Evolutionary conservation across 2,113 vertebrate genomes (phyloP), one percentile per base, ranked within the genome.

Genomic region (Clarias gariepinus): DNA sequence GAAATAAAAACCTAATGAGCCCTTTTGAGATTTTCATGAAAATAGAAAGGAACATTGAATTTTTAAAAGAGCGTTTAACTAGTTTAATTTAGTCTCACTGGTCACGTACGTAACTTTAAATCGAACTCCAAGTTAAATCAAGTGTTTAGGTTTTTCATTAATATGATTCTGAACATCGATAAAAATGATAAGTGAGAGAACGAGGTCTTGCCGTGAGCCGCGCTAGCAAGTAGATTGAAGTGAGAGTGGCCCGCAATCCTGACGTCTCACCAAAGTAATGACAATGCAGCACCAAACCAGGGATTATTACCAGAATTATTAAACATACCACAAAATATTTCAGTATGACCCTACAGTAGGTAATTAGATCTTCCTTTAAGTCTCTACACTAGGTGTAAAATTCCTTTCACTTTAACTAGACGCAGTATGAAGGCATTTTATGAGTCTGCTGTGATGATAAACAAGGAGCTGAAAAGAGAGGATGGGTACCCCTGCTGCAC

Each of bases 401-500:
- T 60, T 33, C 57, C 30, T 60, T 58, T 33, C 25, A 74, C 68
- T 81, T 77, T 77, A 23, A 13, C 16, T 33, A 57, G 64, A 55
- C 36, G 64, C 7, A 15, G n/a, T 47, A 57, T 55, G 55, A 16
- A 23, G 58, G 52, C 57, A 73, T 68, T 83, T 83, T 61, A 47
- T 60, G 16, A 58, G 55, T 21, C 80, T 52, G 47, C 47, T 41
- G 69, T 61, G 28, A 25, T 25, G 28, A 19, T n/a, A 21, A 33
- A 73, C 47, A 71, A 80, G 63, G 57, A 78, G n/a, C 23, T 64
- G 55, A 36, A 68, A 86, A 81, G 84, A 71, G 82, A 85, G 71
- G 68, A 83, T 82, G 63, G 68, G n/a, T 73, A 52, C 61, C 83
- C 86, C 88, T 86, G 86, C 90, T 86, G 90, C 88, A 86, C 66